Conservation (phyloP, 1,140 invertebrate genomes). For the Macrostomum lignano region DNA sequence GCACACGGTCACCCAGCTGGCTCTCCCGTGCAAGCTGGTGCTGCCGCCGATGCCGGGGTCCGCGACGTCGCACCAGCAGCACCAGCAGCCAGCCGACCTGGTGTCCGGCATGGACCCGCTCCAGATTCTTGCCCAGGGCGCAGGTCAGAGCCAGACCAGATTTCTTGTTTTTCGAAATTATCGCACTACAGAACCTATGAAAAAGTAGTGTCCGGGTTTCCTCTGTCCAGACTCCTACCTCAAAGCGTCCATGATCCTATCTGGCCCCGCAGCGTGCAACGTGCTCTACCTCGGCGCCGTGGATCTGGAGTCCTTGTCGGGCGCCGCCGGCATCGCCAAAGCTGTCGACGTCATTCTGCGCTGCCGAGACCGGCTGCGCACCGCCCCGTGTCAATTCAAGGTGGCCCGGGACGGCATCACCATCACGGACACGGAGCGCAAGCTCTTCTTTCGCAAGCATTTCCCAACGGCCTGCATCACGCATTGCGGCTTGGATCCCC, state of each 20-base stretch:
- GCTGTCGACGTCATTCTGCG: not conserved
- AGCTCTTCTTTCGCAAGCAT: constrained; percentile 45
- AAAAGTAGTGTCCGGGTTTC: no score
- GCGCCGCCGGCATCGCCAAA: not conserved
- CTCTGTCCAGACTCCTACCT: no score
- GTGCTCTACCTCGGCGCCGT: not conserved
- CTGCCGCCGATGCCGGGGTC: constrained; percentile 46
- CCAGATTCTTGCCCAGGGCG: no score
- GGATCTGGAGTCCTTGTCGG: not conserved
- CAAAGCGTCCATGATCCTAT: no score
- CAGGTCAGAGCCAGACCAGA: no score
- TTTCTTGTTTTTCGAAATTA: no score
- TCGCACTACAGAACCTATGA: no score
- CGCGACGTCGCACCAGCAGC: constrained; percentile 10
- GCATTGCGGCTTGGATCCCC: constrained; percentile 65
- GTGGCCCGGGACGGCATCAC: constrained; percentile 2
- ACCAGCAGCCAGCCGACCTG: no score
- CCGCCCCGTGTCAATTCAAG: constrained; percentile 2
- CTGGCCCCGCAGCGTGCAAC: no score
- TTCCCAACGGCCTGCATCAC: constrained; percentile 64
- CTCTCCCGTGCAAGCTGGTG: constrained; percentile 56
- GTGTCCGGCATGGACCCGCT: no score
- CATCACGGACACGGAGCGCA: constrained; percentile 4
- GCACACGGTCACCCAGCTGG: constrained; percentile 75
- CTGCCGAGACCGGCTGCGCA: not conserved